phyloP scores from a whole-genome alignment of 2,797 vertebrate species.

The Pachyuromys duprasi region DNA sequence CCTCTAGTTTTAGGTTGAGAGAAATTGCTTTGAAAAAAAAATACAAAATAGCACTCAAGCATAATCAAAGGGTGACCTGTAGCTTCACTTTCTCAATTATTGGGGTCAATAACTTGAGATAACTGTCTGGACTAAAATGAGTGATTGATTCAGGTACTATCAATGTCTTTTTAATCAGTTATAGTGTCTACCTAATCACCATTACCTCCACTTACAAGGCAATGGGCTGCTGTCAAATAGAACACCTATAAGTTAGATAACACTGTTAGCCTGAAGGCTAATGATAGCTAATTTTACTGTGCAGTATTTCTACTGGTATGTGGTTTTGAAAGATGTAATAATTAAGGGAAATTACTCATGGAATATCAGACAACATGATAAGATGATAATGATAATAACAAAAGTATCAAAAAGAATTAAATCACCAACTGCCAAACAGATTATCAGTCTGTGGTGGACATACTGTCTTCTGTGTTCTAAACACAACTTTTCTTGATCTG shows the following conservation, averaged over 20 bases:
- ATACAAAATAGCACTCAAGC: neutral
- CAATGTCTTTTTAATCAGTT: constrained; percentile 12
- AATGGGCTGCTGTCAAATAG: neutral
- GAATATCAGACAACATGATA: neutral
- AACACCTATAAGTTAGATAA: neutral
- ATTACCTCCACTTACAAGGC: neutral
- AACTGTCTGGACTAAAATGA: neutral
- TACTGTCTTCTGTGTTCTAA: neutral
- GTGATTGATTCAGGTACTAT: constrained; percentile 34
- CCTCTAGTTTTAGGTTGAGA: no score
- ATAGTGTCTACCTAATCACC: neutral
- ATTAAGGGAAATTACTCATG: neutral
- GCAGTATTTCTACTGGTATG: neutral
- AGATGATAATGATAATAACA: neutral
- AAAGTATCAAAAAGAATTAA: neutral
- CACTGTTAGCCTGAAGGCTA: neutral
- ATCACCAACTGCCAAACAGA: neutral
- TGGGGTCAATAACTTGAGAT: neutral
- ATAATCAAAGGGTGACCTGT: neutral
- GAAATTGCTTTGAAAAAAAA: constrained; percentile 40
- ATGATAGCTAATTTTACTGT: neutral
- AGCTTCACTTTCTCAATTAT: constrained; percentile 53
- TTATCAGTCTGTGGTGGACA: rapidly evolving
- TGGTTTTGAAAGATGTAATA: constrained; percentile 45
- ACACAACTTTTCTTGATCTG: neutral